Evolutionary conservation across 2,888 invertebrate species (phyloP).

Genomic region (Apamea monoglypha): DNA sequence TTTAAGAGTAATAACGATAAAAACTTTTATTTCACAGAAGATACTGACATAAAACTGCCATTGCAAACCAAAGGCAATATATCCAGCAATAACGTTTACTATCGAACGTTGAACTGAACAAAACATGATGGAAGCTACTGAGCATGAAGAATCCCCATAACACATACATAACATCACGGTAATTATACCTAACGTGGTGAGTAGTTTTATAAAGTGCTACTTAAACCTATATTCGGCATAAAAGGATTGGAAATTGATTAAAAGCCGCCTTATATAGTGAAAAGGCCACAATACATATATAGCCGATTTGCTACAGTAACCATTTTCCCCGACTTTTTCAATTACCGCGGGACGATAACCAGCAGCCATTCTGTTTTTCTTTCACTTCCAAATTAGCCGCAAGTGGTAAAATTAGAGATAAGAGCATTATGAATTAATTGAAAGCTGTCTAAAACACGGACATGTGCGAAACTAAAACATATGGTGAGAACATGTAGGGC

Average conservation of each 20-base stretch:
- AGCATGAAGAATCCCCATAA: slow-evolving; percentile 55
- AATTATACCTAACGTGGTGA: slow-evolving; percentile 31
- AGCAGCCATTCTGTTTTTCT: slow-evolving; percentile 52
- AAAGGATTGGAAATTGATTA: slow-evolving; percentile 34
- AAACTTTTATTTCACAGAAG: slow-evolving; percentile 6
- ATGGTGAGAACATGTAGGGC: slow-evolving; percentile 52
- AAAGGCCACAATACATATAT: slow-evolving; percentile 9
- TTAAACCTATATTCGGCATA: slow-evolving; percentile 36
- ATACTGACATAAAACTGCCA: slow-evolving; percentile 26
- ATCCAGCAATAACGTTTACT: slow-evolving; percentile 48
- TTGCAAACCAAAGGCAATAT: slow-evolving; percentile 33
- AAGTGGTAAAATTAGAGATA: slow-evolving; percentile 33
- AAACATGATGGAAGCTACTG: slow-evolving; percentile 45
- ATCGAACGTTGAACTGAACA: slow-evolving; percentile 61
- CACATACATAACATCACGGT: slow-evolving; percentile 21
- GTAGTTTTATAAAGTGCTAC: slow-evolving; percentile 22
- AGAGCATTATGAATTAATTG: slow-evolving; percentile 21
- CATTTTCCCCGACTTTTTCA: slow-evolving; percentile 44
- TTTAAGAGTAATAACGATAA: slow-evolving; percentile 1
- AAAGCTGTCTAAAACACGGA: slow-evolving; percentile 33
- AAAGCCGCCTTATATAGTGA: slow-evolving; percentile 24
- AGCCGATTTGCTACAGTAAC: slow-evolving; percentile 24
- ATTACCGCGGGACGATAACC: slow-evolving; percentile 46
- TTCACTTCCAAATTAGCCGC: slow-evolving; percentile 35
- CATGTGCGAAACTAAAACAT: slow-evolving; percentile 59